phyloP scores from a whole-genome alignment of 2,113 vertebrate species.

The Clarias macrocephalus region DNA sequence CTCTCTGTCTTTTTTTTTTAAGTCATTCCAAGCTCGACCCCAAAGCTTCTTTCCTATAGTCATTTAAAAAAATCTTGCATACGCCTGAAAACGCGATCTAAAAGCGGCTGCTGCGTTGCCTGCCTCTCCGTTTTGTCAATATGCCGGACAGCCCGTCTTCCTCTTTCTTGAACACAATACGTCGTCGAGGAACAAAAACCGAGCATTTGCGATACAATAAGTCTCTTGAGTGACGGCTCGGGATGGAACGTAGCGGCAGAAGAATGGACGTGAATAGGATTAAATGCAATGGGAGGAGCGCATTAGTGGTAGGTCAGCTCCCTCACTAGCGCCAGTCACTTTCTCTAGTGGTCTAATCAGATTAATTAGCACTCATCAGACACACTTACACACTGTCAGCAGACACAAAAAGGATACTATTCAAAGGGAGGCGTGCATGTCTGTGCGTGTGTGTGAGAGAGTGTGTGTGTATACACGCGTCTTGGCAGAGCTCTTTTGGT shows the following conservation, averaged over 20 bases:
- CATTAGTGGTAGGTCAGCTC: slow-evolving; percentile 69
- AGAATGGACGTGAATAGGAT: slow-evolving; percentile 69
- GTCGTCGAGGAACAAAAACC: slow-evolving; percentile 37
- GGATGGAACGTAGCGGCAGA: slow-evolving; percentile 57
- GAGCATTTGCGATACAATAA: slow-evolving; percentile 34
- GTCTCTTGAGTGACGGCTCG: slow-evolving; percentile 57
- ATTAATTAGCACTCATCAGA: slow-evolving; percentile 68
- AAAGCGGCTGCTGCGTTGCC: not conserved
- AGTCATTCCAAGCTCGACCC: not conserved
- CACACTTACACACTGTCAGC: slow-evolving; percentile 32
- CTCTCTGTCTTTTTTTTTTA: too few species aligned
- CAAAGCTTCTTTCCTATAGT: not conserved
- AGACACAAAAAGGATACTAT: slow-evolving; percentile 44
- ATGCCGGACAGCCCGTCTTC: slow-evolving; percentile 39
- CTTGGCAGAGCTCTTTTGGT: slow-evolving; percentile 3
- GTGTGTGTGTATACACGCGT: not conserved
- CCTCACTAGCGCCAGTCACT: slow-evolving; percentile 64
- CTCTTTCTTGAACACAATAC: slow-evolving; percentile 38
- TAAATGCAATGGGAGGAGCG: slow-evolving; percentile 67
- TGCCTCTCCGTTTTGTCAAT: not conserved
- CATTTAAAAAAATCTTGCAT: not conserved
- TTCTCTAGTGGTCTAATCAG: slow-evolving; percentile 67
- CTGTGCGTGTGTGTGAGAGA: not conserved
- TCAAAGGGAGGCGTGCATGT: slow-evolving; percentile 55
- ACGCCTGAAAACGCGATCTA: not conserved